phyloP scores from a whole-genome alignment of 2,888 invertebrate genomes.

The Dryadula phaetusa region DNA sequence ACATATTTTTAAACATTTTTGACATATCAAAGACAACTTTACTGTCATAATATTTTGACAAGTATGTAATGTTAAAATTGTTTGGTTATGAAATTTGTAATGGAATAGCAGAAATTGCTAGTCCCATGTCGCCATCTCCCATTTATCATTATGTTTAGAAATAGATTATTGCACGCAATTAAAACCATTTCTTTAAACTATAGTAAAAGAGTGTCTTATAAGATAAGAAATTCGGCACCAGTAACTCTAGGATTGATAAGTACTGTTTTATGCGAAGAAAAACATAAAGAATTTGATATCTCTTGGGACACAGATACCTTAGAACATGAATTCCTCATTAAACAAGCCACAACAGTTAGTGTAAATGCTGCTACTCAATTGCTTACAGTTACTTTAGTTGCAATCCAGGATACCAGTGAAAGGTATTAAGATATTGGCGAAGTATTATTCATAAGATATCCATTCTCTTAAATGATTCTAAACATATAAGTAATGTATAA shows the following conservation, averaged over 20 bases:
- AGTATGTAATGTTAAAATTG: constrained; percentile 15
- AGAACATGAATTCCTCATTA: constrained; percentile 81
- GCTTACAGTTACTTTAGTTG: constrained; percentile 80
- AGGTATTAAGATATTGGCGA: constrained; percentile 55
- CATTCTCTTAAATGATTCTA: neutral
- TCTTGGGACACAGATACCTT: constrained; percentile 63
- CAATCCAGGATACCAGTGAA: constrained; percentile 81
- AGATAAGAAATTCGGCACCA: constrained; percentile 59
- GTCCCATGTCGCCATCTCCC: neutral
- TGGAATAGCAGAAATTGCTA: constrained; percentile 24
- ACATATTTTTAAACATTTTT: too few relatives aligned
- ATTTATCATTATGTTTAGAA: constrained; percentile 61
- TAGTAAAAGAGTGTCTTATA: constrained; percentile 52
- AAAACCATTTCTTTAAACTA: constrained; percentile 54
- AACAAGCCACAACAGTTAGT: constrained; percentile 81
- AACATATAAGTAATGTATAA: too few relatives aligned
- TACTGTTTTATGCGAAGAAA: constrained; percentile 62
- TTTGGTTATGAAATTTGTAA: constrained; percentile 30
- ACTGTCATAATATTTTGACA: constrained; percentile 10
- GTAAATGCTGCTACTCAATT: constrained; percentile 83
- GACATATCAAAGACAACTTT: neutral
- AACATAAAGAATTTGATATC: constrained; percentile 52
- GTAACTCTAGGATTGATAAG: constrained; percentile 62
- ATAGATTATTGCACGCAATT: constrained; percentile 58
- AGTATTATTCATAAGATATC: neutral